Evolutionary conservation across 1,140 invertebrate species (phyloP).

Genomic region (Ridgeia piscesae): DNA sequence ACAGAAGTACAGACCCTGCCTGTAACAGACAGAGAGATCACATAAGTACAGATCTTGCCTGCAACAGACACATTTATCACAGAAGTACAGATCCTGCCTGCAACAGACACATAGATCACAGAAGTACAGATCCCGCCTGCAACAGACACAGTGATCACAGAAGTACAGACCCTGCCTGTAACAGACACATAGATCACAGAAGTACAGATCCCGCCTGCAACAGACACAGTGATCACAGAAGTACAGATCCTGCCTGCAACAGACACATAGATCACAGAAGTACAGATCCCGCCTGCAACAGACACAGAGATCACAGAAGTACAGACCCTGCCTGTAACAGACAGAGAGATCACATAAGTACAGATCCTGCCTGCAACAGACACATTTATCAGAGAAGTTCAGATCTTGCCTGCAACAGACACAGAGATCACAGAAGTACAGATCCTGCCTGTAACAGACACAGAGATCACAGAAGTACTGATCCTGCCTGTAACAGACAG

Average conservation of each 20-base stretch:
- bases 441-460: conserved; percentile 35
- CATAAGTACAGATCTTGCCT: too few species aligned
- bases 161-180: conserved; percentile 45
- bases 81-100: background rate
- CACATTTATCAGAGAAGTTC: background rate
- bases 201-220: background rate
- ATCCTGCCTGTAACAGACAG: background rate
- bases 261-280: background rate
- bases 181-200: background rate
- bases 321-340: too few species aligned
- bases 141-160: too few species aligned
- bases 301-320: too few species aligned
- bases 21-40: too few species aligned
- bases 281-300: too few species aligned
- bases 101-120: background rate
- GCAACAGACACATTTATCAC: too few species aligned
- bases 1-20: background rate
- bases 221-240: background rate
- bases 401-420: too few species aligned
- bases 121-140: too few species aligned
- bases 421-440: conserved; percentile 35
- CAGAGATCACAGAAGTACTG: background rate
- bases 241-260: background rate
- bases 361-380: background rate
- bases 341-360: too few species aligned